Evolutionary conservation across 2,113 vertebrate species (phyloP).

Genomic region (Cairina moschata): DNA sequence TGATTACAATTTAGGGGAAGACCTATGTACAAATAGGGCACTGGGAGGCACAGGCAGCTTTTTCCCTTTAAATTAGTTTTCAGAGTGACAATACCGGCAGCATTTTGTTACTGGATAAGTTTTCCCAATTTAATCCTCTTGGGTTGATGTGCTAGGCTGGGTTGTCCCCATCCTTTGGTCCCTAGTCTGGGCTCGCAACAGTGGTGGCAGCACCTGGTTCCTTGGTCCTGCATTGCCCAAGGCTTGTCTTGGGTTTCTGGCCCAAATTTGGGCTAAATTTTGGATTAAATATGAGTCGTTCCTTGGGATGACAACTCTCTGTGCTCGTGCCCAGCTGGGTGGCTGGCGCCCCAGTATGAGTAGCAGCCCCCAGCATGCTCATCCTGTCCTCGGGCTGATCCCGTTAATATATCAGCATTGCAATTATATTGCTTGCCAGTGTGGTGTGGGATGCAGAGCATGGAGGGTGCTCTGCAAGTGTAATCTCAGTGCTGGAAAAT

Average conservation of each 20-base stretch:
- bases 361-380: background rate
- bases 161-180: background rate
- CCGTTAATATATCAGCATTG: background rate
- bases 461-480: background rate
- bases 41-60: background rate
- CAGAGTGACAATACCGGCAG: background rate
- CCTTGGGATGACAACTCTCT: background rate
- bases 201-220: background rate
- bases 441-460: background rate
- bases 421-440: background rate
- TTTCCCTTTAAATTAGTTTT: conserved; percentile 12
- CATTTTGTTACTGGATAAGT: background rate
- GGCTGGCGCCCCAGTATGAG: background rate
- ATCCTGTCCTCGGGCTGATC: background rate
- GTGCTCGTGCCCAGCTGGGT: background rate
- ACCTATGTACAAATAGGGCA: background rate
- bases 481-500: background rate
- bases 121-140: background rate
- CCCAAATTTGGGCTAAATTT: background rate
- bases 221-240: background rate
- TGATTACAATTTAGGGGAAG: background rate
- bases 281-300: background rate
- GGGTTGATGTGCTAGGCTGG: background rate
- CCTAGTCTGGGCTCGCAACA: background rate
- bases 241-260: background rate